These are phyloP conservation scores for Brachionus koreanus DNA, from an alignment of 1,140 invertebrate genomes.

Conservation along the genomic window DNA sequence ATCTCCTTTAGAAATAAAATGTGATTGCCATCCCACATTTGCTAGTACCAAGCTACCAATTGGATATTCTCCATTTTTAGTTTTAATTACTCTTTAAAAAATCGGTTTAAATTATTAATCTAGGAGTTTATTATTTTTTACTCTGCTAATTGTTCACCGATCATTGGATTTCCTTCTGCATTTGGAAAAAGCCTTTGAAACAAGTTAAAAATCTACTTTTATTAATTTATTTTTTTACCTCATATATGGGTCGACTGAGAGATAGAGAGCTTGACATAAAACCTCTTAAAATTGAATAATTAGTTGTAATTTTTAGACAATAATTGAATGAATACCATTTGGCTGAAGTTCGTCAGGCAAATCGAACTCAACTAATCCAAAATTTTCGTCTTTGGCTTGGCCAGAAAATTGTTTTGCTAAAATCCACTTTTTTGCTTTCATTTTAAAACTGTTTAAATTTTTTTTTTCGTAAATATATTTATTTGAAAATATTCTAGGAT, in stretches of 20 bases:
- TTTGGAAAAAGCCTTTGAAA: conserved; percentile 14
- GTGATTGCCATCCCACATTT: conserved; percentile 65
- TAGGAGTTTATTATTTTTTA: conserved; percentile 61
- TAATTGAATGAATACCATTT: not conserved
- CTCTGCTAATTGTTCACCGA: conserved; percentile 39
- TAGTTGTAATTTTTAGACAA: not conserved
- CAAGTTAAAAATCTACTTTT: conserved; percentile 47
- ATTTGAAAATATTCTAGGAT: not conserved
- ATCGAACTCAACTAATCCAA: conserved; percentile 66
- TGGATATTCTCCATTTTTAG: conserved; percentile 40
- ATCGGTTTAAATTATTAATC: conserved; percentile 63
- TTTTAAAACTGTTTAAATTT: not conserved
- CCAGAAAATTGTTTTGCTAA: conserved; percentile 65
- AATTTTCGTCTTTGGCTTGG: conserved; percentile 65
- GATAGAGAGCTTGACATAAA: conserved; percentile 8
- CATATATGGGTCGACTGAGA: conserved; percentile 38
- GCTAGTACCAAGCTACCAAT: conserved; percentile 62
- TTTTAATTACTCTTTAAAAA: conserved; percentile 34
- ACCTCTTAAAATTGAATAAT: not conserved
- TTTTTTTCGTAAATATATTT: not conserved
- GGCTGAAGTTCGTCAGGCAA: conserved; percentile 51
- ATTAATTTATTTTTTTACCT: not conserved
- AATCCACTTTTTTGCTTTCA: conserved; percentile 63
- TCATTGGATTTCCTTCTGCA: not conserved
- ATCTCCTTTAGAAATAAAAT: conserved; percentile 50